Evolutionary conservation across 2,797 vertebrate species (phyloP), one percentile per base, ranked within the genome.

Genomic region (Siniperca undulata): DNA sequence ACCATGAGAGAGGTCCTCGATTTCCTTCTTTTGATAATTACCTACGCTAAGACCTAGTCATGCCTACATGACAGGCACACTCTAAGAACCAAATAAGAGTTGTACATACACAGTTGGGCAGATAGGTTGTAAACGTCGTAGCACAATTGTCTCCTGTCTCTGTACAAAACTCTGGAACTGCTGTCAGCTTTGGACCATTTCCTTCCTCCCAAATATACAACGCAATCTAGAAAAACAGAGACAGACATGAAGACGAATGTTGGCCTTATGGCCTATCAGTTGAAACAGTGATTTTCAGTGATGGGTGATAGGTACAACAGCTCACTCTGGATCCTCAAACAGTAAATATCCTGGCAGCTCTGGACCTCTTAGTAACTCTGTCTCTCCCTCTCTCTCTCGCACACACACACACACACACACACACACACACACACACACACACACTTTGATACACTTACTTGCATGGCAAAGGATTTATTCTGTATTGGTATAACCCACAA

Each of bases 201-300:
- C 97, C 97, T 59, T 96, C 96, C 73, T 98, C 96, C 97, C 97
- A 98, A 86, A 99, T 96, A 77, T 96, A 98, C 61, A 99, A 93
- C 10, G 97, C 96, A 87, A 98, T 96, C 97, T 99, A 34, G 61
- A 74, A 62, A 70, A 62, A 75, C 4, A 55, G 3, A 60, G 12
- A 83, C 0, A 76, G 7, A 60, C 7, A 50, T 13, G 22, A 79
- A 38, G 13, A 74, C 8, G 19, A 74, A 75, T 36, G 24, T 13
- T 5, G 11, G 36, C 3, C 20, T 14, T 8, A 34, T 9, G 27
- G 27, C n/a, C 27, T 7, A 64, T 58, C n/a, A 55, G 22, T 17
- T 74, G 7, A 60, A 66, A 60, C 20, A 38, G 19, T 16, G 19
- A 22, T 48, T 22, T 36, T 16, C 5, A 3, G 20, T 52, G 20